Evolutionary conservation across 2,797 vertebrate genomes (phyloP), one percentile per base, ranked within the genome.

Genomic region (Coregonus sp.): DNA sequence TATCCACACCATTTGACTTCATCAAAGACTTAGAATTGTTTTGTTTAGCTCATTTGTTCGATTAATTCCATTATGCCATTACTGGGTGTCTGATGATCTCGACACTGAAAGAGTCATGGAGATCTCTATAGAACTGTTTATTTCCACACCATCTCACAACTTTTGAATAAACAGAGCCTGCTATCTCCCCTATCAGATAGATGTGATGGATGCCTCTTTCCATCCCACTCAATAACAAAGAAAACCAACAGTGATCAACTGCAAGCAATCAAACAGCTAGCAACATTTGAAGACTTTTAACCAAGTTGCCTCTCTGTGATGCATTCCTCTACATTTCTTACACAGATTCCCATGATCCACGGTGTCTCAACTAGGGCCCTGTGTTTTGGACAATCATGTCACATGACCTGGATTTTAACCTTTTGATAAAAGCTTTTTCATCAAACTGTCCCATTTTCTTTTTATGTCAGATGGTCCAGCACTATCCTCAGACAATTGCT

Each of bases 21-120:
- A 70, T n/a, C 37, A 70, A 40, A 70, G 69, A 20, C 4, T 12
- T 35, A 47, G 35, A 40, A 72, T 59, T 50, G 37, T 54, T 75
- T 29, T 72, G 74, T 73, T 35, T 20, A 54, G 75, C 77, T 47
- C 52, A 72, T 81, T 81, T 77, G 75, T 63, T 47, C 2, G 9
- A 25, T 12, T 54, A 5, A 77, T 59, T 66, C 66, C 20, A 37
- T 72, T 20, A 66, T 61, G 63, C 52, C 40, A 1, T 35, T 7
- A 4, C 66, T 68, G 66, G 66, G 31, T 37, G 66, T 29, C 31
- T 15, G 15, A 14, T n/a, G 1, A 20, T 50, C 69, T 18, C 1
- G n/a, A 51, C 7, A 11, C 16, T 20, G 35, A 70, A 4, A 37
- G 66, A 56, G 33, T 68, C 33, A 33, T 15, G 31, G 33, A 37